These are phyloP conservation scores for Trematomus loennbergii DNA, from an alignment of 2,113 vertebrate genomes.

Conservation along the genomic window DNA sequence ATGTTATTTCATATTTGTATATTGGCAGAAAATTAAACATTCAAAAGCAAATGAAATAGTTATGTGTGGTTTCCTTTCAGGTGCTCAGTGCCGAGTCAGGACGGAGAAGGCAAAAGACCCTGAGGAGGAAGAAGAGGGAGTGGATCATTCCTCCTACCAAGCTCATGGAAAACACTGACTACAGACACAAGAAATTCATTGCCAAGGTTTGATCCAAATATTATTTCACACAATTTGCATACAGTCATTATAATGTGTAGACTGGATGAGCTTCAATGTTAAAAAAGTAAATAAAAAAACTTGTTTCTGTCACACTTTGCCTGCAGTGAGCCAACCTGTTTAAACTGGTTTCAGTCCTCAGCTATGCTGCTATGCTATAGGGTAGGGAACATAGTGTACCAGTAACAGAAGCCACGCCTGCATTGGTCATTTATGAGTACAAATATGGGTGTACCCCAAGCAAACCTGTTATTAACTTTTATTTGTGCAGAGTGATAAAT, in stretches of 20 bases:
- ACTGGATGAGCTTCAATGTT: neutral
- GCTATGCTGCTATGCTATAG: no score
- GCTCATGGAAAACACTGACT: conserved; percentile 74
- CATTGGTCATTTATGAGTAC: no score
- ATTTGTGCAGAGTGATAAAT: neutral
- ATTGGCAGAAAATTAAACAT: no score
- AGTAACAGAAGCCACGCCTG: no score
- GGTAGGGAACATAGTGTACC: neutral
- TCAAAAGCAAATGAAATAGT: neutral
- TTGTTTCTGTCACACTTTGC: neutral
- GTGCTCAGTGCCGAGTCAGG: conserved; percentile 23
- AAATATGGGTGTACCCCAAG: no score
- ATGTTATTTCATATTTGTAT: no score
- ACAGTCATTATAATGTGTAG: neutral
- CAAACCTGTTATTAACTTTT: neutral
- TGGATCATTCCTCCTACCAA: conserved; percentile 80
- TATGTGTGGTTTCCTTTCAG: conserved; percentile 39
- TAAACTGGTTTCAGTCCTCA: neutral
- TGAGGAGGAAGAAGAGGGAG: conserved; percentile 75
- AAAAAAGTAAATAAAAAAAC: neutral
- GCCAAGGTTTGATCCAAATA: conserved; percentile 72
- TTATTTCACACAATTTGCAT: neutral
- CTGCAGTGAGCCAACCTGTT: neutral
- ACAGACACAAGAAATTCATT: conserved; percentile 59
- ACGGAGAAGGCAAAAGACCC: neutral